Evolutionary conservation across 2,888 invertebrate species (phyloP).

Genomic region (Caenorhabditis japonica): DNA sequence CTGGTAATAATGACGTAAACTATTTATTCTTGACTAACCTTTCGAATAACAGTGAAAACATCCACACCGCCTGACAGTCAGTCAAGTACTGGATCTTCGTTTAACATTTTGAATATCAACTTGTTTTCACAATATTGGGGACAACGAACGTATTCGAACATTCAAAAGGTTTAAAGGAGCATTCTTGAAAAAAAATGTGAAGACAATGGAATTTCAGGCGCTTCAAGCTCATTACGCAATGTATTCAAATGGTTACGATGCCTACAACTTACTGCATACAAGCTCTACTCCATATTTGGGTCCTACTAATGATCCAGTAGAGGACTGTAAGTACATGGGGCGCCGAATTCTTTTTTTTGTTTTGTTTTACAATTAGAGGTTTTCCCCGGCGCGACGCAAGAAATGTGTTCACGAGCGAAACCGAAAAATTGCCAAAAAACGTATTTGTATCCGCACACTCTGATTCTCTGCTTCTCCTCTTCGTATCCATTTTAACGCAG

Average conservation of each 20-base stretch:
- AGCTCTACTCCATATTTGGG: slow-evolving; percentile 2
- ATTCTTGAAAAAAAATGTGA: neutral
- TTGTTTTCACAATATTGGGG: slow-evolving; percentile 42
- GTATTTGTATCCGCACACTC: too few relatives aligned
- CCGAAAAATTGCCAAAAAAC: too few relatives aligned
- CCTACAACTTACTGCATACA: slow-evolving; percentile 17
- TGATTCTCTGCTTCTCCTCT: too few relatives aligned
- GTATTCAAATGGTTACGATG: slow-evolving; percentile 12
- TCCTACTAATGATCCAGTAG: neutral
- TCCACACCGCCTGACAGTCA: slow-evolving; percentile 29
- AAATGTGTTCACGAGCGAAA: too few relatives aligned
- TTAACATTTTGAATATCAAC: slow-evolving; percentile 45
- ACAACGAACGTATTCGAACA: slow-evolving; percentile 17
- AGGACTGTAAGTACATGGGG: neutral
- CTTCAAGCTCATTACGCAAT: neutral
- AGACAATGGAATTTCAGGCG: neutral
- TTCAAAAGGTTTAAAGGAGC: neutral
- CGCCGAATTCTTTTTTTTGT: too few relatives aligned
- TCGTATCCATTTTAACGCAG: too few relatives aligned
- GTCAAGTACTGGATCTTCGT: slow-evolving; percentile 7
- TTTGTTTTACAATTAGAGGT: too few relatives aligned
- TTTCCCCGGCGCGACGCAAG: too few relatives aligned
- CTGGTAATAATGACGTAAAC: slow-evolving; percentile 14
- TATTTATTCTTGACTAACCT: neutral
- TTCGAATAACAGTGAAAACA: slow-evolving; percentile 22